Conservation (phyloP, 2,888 invertebrate species). For the Apomyelois bistriatella region DNA sequence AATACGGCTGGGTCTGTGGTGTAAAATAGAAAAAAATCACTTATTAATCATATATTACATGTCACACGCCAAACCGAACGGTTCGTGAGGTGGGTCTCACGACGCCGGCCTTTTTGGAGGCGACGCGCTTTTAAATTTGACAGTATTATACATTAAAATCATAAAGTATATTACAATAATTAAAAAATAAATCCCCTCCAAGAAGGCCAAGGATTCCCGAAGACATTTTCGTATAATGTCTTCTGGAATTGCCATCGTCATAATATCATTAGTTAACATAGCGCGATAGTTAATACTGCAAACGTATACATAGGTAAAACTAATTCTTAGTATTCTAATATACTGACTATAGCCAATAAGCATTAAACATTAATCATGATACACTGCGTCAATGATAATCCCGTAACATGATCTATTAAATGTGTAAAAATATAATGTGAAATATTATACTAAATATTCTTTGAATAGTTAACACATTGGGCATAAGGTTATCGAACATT, state of each 20-base stretch:
- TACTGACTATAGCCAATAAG: too few relatives aligned
- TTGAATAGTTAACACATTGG: too few relatives aligned
- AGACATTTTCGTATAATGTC: constrained; percentile 4
- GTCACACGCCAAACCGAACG: constrained; percentile 21
- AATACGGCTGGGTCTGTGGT: constrained; percentile 68
- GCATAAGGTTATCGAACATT: too few relatives aligned
- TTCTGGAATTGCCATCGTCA: constrained; percentile 12
- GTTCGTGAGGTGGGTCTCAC: not conserved
- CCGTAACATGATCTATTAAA: too few relatives aligned
- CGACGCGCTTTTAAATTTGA: not conserved
- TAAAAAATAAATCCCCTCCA: constrained; percentile 21
- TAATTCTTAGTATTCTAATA: too few relatives aligned
- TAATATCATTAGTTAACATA: not conserved
- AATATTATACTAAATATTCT: too few relatives aligned
- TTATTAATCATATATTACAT: constrained; percentile 50
- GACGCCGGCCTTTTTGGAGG: constrained; percentile 30
- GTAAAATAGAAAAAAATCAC: constrained; percentile 62
- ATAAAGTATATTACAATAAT: not conserved
- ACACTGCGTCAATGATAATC: too few relatives aligned
- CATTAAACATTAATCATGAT: too few relatives aligned
- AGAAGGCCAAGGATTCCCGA: constrained; percentile 21
- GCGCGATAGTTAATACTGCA: too few relatives aligned
- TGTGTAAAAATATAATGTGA: too few relatives aligned
- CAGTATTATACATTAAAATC: not conserved
- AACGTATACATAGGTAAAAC: too few relatives aligned